Percentiles rank a stretch among this genome's conserved stretches.
Conservation (phyloP, 1,140 invertebrate species). For the Aradophagus sp. region DNA sequence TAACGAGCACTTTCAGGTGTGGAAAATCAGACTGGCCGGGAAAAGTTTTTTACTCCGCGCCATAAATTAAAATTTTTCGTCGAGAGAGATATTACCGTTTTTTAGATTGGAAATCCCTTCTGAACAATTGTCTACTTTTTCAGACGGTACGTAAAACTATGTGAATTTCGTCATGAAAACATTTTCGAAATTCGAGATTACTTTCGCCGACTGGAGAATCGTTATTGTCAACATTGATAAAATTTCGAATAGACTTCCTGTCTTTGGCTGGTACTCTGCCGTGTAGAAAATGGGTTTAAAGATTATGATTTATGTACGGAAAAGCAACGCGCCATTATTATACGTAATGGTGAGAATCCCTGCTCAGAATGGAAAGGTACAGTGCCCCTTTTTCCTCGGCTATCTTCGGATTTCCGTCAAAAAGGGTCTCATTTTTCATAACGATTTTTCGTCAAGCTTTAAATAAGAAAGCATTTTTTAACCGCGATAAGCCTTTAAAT, state of each 20-base stretch:
- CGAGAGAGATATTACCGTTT: too few species aligned
- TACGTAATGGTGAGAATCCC: conserved; percentile 15
- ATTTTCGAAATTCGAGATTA: too few species aligned
- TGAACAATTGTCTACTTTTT: too few species aligned
- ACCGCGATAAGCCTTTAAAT: conserved; percentile 19
- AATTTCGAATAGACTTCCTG: conserved; percentile 36
- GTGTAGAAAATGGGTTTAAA: conserved; percentile 23
- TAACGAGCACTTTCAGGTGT: too few species aligned
- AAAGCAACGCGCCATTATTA: conserved; percentile 24
- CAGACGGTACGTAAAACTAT: too few species aligned
- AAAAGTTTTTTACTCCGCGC: too few species aligned
- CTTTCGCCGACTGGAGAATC: conserved; percentile 2
- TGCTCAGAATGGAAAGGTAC: not conserved
- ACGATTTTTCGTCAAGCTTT: conserved; percentile 22
- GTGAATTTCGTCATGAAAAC: too few species aligned
- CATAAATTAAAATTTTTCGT: too few species aligned
- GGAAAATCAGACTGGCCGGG: too few species aligned
- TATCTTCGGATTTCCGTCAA: conserved; percentile 18
- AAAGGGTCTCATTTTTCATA: conserved; percentile 35
- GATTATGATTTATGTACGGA: conserved; percentile 40
- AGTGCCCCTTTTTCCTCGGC: conserved; percentile 17
- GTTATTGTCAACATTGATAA: conserved; percentile 21
- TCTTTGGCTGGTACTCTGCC: conserved; percentile 4
- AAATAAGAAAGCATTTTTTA: conserved; percentile 24
- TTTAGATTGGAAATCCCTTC: too few species aligned